Conservation (phyloP, 37 sponge, comb jelly and placozoan species). For the Chondrosia reniformis region DNA sequence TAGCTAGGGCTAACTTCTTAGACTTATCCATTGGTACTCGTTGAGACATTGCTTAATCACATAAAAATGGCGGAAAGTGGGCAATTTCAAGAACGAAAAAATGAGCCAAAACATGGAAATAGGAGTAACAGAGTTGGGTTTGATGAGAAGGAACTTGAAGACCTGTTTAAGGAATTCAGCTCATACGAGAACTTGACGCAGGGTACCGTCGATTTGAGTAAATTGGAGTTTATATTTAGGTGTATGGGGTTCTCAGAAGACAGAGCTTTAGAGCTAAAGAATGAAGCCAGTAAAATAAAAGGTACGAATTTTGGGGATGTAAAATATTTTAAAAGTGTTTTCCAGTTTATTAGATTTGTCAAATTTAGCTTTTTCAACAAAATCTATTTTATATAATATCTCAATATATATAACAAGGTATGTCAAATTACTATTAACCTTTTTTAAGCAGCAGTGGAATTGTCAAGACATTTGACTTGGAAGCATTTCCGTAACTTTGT, state of each 20-base stretch:
- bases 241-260: conserved; percentile 6
- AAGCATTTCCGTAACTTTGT: no score
- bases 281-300: no score
- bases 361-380: no score
- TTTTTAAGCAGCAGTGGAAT: no score
- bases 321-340: no score
- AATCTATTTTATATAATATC: no score
- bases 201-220: conserved; percentile 11
- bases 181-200: neutral
- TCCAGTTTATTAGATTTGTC: no score
- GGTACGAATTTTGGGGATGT: no score
- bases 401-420: no score
- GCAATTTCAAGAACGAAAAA: neutral
- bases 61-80: conserved; percentile 10
- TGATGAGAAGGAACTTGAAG: neutral
- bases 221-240: neutral
- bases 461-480: no score
- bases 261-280: neutral
- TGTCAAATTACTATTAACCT: no score
- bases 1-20: conserved; percentile 53
- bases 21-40: conserved; percentile 39
- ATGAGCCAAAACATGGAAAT: neutral
- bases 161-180: conserved; percentile 4
- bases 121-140: neutral
- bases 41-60: conserved; percentile 10